Percentiles rank a stretch among this genome's conserved stretches.
These are phyloP conservation scores for Silurus asotus DNA, from an alignment of 2,113 vertebrate species.

Conservation along the genomic window DNA sequence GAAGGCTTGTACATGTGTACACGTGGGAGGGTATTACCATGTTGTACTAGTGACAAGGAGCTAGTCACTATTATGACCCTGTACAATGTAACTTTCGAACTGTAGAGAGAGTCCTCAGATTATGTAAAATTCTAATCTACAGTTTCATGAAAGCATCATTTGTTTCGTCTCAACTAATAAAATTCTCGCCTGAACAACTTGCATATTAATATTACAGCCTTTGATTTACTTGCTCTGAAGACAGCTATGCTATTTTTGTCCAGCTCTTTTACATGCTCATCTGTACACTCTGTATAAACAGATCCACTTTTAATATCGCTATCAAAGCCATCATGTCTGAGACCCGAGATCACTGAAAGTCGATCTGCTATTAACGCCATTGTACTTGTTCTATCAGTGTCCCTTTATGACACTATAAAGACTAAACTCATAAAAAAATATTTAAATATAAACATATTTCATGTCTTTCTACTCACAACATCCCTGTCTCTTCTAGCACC, in stretches of 20 bases:
- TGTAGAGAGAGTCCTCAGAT: background rate
- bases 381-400: no score
- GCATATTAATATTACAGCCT: background rate
- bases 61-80: background rate
- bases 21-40: background rate
- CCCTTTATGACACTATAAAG: no score
- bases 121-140: background rate
- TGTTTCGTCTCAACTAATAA: constrained; percentile 42
- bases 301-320: background rate
- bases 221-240: background rate
- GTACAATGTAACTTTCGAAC: constrained; percentile 25
- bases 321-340: background rate
- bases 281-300: background rate
- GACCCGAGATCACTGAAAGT: no score
- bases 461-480: constrained; percentile 25
- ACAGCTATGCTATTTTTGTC: background rate
- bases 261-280: background rate
- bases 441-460: no score
- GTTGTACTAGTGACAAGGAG: background rate
- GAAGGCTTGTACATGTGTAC: background rate
- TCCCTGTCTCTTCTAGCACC: constrained; percentile 33
- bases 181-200: background rate
- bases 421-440: no score
- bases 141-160: constrained; percentile 53
- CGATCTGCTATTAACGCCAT: no score